phyloP scores from a whole-genome alignment of 2,113 vertebrate species.

The Seriola quinqueradiata region DNA sequence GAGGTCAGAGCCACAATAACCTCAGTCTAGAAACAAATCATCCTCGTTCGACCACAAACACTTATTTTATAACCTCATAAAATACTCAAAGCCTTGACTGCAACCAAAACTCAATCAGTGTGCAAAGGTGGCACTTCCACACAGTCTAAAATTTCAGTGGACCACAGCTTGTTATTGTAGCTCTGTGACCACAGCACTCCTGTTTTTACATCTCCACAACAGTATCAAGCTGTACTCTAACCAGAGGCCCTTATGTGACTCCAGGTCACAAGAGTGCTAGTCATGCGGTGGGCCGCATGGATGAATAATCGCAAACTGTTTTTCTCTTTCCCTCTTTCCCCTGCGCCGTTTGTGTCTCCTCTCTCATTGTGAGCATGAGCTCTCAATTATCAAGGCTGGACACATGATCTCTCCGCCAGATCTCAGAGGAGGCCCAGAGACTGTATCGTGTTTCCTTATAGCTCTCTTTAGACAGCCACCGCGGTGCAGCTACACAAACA shows the following conservation, averaged over 20 bases:
- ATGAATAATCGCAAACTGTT: constrained; percentile 51
- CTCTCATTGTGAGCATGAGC: constrained; percentile 60
- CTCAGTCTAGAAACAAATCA: background rate
- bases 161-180: background rate
- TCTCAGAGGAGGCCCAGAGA: constrained; percentile 45
- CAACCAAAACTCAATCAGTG: background rate
- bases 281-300: constrained; percentile 64
- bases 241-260: constrained; percentile 22
- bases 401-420: constrained; percentile 59
- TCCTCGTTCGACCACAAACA: background rate
- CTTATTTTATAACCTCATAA: background rate
- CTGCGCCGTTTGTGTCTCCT: constrained; percentile 1
- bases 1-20: background rate
- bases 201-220: constrained; percentile 5
- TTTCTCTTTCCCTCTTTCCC: constrained; percentile 7
- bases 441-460: constrained; percentile 50
- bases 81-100: background rate
- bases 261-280: constrained; percentile 58
- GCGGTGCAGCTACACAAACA: constrained; percentile 20
- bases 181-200: background rate
- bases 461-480: constrained; percentile 9
- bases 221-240: constrained; percentile 4
- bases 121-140: background rate
- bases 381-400: constrained; percentile 64
- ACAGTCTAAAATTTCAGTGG: background rate